Evolutionary conservation across 1,140 invertebrate species (phyloP).

Genomic region (Bradysia coprophila): DNA sequence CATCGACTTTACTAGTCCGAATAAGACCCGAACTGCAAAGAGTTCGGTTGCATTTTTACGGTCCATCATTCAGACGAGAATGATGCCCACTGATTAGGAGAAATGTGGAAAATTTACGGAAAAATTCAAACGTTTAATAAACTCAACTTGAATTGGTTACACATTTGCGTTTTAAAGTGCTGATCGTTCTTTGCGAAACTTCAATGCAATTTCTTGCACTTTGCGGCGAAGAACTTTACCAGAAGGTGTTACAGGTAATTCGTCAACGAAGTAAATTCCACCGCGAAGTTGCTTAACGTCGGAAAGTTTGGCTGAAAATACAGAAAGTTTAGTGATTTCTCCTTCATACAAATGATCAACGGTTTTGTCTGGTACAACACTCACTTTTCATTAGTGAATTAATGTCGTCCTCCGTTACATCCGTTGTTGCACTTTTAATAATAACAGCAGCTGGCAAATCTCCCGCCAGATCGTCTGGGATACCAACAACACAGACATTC

Average conservation of each 20-base stretch:
- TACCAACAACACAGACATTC: not conserved
- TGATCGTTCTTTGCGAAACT: not conserved
- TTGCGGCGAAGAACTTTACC: not conserved
- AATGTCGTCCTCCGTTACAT: not conserved
- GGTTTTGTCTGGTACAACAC: not conserved
- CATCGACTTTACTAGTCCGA: constrained; percentile 5
- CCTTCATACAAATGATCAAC: not conserved
- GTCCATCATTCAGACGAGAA: constrained; percentile 6
- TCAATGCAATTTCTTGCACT: not conserved
- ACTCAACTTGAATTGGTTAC: no score
- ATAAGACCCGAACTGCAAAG: constrained; percentile 7
- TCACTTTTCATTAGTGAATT: not conserved
- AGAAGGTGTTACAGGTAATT: not conserved
- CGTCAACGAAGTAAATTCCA: not conserved
- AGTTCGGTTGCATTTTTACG: constrained; percentile 7
- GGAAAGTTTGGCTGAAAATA: not conserved
- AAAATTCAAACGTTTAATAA: no score
- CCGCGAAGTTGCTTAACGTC: not conserved
- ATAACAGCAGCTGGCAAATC: not conserved
- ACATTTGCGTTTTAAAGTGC: no score
- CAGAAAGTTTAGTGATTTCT: not conserved
- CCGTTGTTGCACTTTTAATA: no score
- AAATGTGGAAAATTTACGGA: no score
- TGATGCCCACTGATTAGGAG: no score
- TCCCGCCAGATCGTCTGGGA: not conserved